phyloP scores from a whole-genome alignment of 2,113 vertebrate genomes.

The Piaya cayana region DNA sequence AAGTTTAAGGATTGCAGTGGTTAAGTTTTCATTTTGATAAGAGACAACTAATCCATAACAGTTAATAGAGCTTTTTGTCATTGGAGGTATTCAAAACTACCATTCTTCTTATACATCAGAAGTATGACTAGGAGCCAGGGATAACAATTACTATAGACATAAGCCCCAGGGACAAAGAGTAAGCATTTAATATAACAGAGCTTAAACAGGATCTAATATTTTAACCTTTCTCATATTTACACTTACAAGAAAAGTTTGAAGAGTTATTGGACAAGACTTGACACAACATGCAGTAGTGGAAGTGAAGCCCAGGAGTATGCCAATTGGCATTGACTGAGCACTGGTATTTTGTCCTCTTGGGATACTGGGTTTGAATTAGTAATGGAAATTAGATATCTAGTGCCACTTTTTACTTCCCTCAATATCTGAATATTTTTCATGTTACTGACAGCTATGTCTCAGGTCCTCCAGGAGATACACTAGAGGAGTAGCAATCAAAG shows the following conservation, averaged over 20 bases:
- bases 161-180: neutral
- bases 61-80: neutral
- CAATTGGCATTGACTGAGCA: neutral
- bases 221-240: neutral
- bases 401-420: neutral
- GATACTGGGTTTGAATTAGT: neutral
- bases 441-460: neutral
- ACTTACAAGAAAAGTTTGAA: neutral
- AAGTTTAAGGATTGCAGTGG: neutral
- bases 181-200: neutral
- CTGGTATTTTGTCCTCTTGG: neutral
- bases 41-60: neutral
- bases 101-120: neutral
- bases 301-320: rapidly evolving
- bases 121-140: neutral
- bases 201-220: neutral
- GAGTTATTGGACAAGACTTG: neutral
- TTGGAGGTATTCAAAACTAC: neutral
- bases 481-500: neutral
- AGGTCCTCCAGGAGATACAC: neutral
- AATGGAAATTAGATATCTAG: neutral
- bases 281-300: neutral
- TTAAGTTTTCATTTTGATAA: neutral
- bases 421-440: neutral
- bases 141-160: neutral